A percentile compares a stretch with the other conserved stretches of the same genome.
These are phyloP conservation scores for Eulemur mongoz DNA, from an alignment of 2,797 vertebrate genomes.

Conservation along the genomic window DNA sequence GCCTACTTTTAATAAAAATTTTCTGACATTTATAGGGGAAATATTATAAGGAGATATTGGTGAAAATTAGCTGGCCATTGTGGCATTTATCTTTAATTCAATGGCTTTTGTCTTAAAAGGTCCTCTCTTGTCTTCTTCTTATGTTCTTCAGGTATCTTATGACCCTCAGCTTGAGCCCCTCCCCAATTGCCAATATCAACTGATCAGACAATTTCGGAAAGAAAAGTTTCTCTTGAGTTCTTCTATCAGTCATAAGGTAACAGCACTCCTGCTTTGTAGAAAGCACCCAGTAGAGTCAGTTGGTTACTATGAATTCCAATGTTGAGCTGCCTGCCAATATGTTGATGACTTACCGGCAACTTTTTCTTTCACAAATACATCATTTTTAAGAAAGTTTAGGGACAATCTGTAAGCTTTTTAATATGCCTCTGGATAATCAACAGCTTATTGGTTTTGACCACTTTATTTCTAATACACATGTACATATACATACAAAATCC, in stretches of 20 bases:
- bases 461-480: neutral
- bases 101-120: neutral
- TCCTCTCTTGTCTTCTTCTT: neutral
- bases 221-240: neutral
- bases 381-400: neutral
- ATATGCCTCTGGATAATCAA: neutral
- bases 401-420: neutral
- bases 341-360: neutral
- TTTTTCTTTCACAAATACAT: slow-evolving; percentile 8
- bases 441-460: neutral
- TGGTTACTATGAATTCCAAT: neutral
- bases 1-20: neutral
- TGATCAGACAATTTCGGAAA: neutral
- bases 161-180: neutral
- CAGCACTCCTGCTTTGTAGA: neutral
- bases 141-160: neutral
- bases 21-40: neutral
- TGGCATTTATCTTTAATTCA: neutral
- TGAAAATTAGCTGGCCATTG: neutral
- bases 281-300: neutral
- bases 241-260: neutral
- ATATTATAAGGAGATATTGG: neutral
- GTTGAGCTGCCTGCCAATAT: neutral
- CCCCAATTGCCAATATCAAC: neutral
- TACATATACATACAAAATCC: neutral